phyloP scores from a whole-genome alignment of 2,797 vertebrate genomes.

The Sphenodon punctatus region DNA sequence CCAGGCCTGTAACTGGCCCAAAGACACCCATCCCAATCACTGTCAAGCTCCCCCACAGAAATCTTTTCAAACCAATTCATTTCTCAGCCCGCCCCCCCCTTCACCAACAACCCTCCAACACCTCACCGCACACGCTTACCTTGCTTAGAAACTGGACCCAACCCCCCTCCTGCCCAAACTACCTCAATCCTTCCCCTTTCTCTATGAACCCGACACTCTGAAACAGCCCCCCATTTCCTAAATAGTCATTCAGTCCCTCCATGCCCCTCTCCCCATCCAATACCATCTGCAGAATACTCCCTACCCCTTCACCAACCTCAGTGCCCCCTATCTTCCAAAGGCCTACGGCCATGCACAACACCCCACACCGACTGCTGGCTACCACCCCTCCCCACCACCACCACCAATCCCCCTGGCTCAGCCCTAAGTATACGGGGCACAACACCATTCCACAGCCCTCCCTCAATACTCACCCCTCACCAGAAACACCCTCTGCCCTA shows the following conservation, averaged over 20 bases:
- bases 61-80: background rate
- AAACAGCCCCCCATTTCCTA: background rate
- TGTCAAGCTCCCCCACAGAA: background rate
- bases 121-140: too few relatives aligned
- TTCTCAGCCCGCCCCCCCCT: too few relatives aligned
- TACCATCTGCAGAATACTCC: too few relatives aligned
- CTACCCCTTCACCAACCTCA: background rate
- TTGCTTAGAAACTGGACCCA: too few relatives aligned
- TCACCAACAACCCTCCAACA: background rate
- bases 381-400: background rate
- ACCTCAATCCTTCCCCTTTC: background rate
- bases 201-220: background rate
- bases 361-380: background rate
- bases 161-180: background rate
- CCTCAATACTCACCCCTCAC: accelerated
- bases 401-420: too few relatives aligned
- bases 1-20: background rate
- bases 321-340: background rate
- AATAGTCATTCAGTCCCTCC: background rate
- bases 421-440: too few relatives aligned
- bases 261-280: too few relatives aligned
- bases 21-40: background rate
- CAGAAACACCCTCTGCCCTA: background rate
- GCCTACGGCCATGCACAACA: background rate
- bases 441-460: background rate